These are phyloP conservation scores for Phaedon cochleariae DNA, from an alignment of 2,888 invertebrate genomes.

Conservation along the genomic window DNA sequence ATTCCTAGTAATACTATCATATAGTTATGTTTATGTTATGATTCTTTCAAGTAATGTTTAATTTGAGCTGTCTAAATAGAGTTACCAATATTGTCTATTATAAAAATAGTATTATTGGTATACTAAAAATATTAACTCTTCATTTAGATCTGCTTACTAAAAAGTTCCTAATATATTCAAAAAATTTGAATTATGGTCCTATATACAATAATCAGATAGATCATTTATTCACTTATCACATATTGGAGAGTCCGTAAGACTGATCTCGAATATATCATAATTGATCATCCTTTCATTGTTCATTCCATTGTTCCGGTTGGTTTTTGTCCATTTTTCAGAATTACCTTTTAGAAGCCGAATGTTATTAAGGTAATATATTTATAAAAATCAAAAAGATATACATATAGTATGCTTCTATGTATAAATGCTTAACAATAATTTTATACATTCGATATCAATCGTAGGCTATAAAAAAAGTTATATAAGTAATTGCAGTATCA, in stretches of 20 bases:
- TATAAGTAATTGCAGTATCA: constrained; percentile 9
- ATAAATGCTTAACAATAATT: constrained; percentile 37
- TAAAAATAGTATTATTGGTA: constrained; percentile 10
- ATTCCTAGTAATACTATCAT: neutral
- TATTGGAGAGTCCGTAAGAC: constrained; percentile 34
- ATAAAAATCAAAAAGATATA: constrained; percentile 9
- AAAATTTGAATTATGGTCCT: constrained; percentile 12
- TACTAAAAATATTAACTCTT: constrained; percentile 5
- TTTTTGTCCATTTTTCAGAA: constrained; percentile 36
- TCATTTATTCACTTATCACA: constrained; percentile 6
- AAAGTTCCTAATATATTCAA: constrained; percentile 28
- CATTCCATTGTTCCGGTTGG: too few species aligned
- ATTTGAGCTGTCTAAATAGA: neutral
- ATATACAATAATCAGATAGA: neutral
- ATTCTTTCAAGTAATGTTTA: neutral
- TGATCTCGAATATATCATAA: constrained; percentile 24
- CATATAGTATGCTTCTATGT: constrained; percentile 36
- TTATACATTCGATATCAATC: constrained; percentile 18
- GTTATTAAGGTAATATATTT: constrained; percentile 31
- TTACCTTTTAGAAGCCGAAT: constrained; percentile 28
- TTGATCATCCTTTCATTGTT: constrained; percentile 14
- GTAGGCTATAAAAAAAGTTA: neutral
- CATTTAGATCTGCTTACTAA: constrained; percentile 4
- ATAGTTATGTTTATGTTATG: neutral
- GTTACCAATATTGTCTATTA: neutral